Conservation (phyloP, 2,113 vertebrate species). For the Cygnus atratus region DNA sequence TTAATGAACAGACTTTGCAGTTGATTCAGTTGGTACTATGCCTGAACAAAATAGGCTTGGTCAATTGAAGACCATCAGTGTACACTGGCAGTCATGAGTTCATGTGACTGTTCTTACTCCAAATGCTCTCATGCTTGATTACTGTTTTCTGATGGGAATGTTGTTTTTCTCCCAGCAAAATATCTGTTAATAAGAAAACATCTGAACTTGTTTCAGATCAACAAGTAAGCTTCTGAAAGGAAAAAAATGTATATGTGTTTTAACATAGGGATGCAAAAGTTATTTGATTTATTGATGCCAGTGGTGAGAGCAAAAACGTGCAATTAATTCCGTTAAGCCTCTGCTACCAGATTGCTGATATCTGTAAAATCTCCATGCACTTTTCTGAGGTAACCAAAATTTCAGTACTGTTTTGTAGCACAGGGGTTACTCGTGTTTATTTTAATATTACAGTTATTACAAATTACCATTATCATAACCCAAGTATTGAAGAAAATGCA, state of each 20-base stretch:
- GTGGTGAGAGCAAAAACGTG: slow-evolving; percentile 64
- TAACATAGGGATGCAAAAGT: background rate
- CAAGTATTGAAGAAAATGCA: background rate
- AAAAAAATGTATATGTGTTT: background rate
- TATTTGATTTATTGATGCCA: slow-evolving; percentile 62
- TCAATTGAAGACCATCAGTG: background rate
- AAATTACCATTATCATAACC: background rate
- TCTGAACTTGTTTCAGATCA: background rate
- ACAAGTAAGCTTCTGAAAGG: background rate
- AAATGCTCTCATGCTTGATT: background rate
- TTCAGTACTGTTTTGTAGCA: background rate
- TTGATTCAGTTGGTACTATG: background rate
- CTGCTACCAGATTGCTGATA: slow-evolving; percentile 64
- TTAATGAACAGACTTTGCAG: background rate
- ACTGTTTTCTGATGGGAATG: background rate
- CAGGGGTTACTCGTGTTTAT: background rate
- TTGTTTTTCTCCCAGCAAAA: background rate
- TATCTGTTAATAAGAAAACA: background rate
- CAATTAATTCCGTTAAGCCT: slow-evolving; percentile 61
- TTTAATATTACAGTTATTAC: background rate
- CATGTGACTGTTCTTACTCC: background rate
- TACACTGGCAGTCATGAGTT: background rate
- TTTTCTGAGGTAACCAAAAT: slow-evolving; percentile 66
- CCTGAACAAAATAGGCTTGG: background rate
- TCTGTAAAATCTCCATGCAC: slow-evolving; percentile 43